Evolutionary conservation across 2,888 invertebrate genomes (phyloP), one percentile per base, ranked within the genome.

Genomic region (Campoplex capitator): DNA sequence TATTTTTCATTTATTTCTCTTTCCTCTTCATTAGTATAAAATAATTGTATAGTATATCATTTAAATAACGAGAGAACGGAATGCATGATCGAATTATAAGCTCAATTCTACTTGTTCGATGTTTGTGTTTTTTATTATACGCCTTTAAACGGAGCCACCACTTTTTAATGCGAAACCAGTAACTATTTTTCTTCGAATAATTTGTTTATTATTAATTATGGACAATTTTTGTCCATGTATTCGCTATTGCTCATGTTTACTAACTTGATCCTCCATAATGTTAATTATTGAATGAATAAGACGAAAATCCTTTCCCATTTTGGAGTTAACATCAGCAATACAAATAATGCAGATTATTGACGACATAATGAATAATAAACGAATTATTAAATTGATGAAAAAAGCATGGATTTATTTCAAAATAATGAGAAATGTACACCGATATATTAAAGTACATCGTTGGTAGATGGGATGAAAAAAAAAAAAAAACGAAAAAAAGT

Each of bases 31-130:
- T 28, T 79, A 74, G 78, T 51, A 70, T 51, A 78, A 9, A 42
- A 85, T 35, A 58, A 71, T 75, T 68, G 82, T 75, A 51, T 56
- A 67, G 23, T 38, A 62, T 76, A 70, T 83, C 70, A 58, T 68
- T 23, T 76, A 75, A 56, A 70, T 48, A 77, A 76, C 13, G 81
- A 38, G 65, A 67, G 13, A 28, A 54, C 32, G 54, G 56, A 38
- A 62, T 23, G 73, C 62, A 68, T 65, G 73, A 76, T 58, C 86
- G 67, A 84, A 58, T 78, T 67, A 76, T 45, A 67, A 74, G 54
- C 62, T 82, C 74, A 74, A 74, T 67, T 71, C 48, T 77, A 80
- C 67, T 56, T 74, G 56, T 68, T n/a, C 76, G 75, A 51, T 13
- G 38, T 75, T 68, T 82, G 51, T 38, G n/a, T 80, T 54, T 56